phyloP scores from a whole-genome alignment of 1,140 invertebrate genomes.

The Hylaeus volcanicus region DNA sequence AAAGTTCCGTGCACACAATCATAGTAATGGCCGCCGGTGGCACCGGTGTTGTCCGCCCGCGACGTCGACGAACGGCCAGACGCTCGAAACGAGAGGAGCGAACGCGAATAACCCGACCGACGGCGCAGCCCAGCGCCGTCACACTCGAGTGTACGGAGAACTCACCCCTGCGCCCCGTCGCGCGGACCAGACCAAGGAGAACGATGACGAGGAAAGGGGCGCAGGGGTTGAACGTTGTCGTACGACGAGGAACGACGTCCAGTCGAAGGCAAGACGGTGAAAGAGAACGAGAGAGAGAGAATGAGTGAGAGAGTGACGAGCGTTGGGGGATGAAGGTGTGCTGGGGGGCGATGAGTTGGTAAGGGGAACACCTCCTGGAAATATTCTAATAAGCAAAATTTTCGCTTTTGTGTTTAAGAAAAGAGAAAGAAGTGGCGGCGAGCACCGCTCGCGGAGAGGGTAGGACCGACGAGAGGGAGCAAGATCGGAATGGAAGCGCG shows the following conservation, averaged over 20 bases:
- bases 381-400: conserved; percentile 80
- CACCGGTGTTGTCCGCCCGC: conserved; percentile 16
- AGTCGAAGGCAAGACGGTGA: not conserved
- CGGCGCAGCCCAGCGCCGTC: conserved; percentile 51
- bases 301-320: not conserved
- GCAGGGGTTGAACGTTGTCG: conserved; percentile 18
- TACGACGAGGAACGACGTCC: conserved; percentile 24
- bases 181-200: conserved; percentile 32
- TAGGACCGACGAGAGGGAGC: conserved; percentile 13
- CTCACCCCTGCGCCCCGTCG: not conserved
- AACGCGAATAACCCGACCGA: conserved; percentile 54
- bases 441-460: conserved; percentile 27
- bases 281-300: not conserved
- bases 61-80: conserved; percentile 60
- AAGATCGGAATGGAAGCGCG: conserved; percentile 20
- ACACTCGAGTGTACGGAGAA: conserved; percentile 61
- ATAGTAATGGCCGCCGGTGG: conserved; percentile 73
- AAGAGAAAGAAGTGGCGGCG: conserved; percentile 76
- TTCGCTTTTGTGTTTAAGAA: conserved; percentile 80
- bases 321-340: conserved; percentile 5
- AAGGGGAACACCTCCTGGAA: conserved; percentile 64
- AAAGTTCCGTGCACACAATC: conserved; percentile 73
- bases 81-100: conserved; percentile 42
- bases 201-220: conserved; percentile 32
- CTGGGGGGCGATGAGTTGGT: conserved; percentile 21